Conservation (phyloP, 2,113 vertebrate species). For the Syrmaticus mikado region DNA sequence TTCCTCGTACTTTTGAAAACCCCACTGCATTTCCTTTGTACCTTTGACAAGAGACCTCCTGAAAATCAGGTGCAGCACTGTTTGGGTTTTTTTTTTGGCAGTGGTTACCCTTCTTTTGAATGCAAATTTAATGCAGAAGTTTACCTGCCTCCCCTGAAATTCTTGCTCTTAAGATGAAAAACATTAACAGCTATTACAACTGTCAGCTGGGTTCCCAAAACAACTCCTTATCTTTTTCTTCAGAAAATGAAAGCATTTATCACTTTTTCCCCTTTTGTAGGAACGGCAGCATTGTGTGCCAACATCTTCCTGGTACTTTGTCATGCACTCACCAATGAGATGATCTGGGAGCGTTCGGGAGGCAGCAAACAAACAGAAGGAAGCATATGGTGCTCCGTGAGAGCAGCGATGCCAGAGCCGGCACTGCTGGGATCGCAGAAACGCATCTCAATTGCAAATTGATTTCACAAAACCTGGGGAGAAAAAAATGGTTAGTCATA, state of each 20-base stretch:
- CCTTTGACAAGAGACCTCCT: background rate
- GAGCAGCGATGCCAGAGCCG: slow-evolving; percentile 1
- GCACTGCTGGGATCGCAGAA: background rate
- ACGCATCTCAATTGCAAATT: background rate
- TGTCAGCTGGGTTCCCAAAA: slow-evolving; percentile 27
- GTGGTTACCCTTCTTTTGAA: background rate
- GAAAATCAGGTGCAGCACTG: background rate
- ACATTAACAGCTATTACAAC: background rate
- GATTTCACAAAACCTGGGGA: background rate
- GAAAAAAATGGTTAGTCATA: background rate
- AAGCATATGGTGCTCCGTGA: slow-evolving; percentile 13
- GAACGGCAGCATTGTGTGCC: background rate
- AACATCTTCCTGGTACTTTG: background rate
- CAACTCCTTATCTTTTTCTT: background rate
- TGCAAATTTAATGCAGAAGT: slow-evolving; percentile 13
- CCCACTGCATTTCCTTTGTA: background rate
- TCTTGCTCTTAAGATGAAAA: background rate
- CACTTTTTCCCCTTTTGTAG: background rate
- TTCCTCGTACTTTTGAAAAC: background rate
- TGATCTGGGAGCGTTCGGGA: slow-evolving; percentile 11
- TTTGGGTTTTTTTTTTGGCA: background rate
- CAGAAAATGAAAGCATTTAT: background rate
- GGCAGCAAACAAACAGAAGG: background rate
- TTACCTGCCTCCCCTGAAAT: background rate
- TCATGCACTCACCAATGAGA: background rate